These are phyloP conservation scores for Emydura subglobosa DNA, from an alignment of 2,113 vertebrate species.

Conservation along the genomic window DNA sequence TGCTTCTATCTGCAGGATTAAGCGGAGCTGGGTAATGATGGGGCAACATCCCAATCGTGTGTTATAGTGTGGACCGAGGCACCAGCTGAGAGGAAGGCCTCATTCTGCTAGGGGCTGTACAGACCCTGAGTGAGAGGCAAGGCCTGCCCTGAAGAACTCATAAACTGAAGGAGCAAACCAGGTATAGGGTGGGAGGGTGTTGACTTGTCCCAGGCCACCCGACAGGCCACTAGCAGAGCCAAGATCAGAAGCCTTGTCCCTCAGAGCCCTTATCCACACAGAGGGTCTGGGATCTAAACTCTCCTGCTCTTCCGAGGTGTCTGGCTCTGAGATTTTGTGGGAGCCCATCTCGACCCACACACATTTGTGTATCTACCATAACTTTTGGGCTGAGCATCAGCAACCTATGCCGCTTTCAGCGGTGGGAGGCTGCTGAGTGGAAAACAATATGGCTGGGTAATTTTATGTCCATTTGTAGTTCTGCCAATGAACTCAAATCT, in stretches of 20 bases:
- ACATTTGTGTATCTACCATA: not conserved
- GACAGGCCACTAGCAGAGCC: not conserved
- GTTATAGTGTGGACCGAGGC: not conserved
- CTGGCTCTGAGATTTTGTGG: not conserved
- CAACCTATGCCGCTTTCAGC: not conserved
- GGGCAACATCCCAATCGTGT: not conserved
- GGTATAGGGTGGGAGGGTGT: not conserved
- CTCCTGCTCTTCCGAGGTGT: not conserved
- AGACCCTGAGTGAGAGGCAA: not conserved
- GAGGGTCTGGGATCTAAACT: not conserved
- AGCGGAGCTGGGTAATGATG: not conserved
- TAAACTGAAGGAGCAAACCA: not conserved
- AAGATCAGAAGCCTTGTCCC: not conserved
- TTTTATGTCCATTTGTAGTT: not conserved
- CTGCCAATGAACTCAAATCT: not conserved
- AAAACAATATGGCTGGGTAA: not conserved
- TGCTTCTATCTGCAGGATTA: not conserved
- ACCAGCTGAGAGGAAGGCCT: not conserved
- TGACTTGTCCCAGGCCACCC: not conserved
- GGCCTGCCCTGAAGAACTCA: not conserved
- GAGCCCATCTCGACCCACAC: not conserved
- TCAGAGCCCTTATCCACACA: not conserved
- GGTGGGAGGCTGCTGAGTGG: no score
- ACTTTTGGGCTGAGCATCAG: not conserved
- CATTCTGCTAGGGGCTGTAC: not conserved